phyloP scores from a whole-genome alignment of 2,888 invertebrate species.

The Plusia festucae region DNA sequence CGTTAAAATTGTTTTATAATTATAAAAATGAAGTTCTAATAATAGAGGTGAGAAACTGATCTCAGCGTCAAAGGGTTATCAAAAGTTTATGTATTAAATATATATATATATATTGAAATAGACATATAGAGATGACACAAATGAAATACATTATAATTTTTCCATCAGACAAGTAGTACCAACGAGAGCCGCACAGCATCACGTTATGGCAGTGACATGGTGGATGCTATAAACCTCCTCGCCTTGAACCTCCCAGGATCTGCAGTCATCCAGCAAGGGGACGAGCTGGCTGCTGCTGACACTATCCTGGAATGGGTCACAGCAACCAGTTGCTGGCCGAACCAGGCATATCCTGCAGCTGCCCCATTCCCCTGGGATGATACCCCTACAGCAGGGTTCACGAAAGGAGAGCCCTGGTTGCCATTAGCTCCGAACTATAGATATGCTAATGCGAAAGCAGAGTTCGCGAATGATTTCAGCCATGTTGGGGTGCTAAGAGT shows the following conservation, averaged over 20 bases:
- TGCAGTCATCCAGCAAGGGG: slow-evolving; percentile 94
- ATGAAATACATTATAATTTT: neutral
- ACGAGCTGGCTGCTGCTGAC: slow-evolving; percentile 91
- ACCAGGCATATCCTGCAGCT: slow-evolving; percentile 67
- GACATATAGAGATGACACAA: too few relatives aligned
- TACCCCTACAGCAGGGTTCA: slow-evolving; percentile 82
- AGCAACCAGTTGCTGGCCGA: slow-evolving; percentile 85
- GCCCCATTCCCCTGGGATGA: slow-evolving; percentile 85
- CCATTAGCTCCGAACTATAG: slow-evolving; percentile 91
- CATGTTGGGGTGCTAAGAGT: slow-evolving; percentile 80
- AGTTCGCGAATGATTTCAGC: slow-evolving; percentile 86
- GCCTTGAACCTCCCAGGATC: slow-evolving; percentile 93
- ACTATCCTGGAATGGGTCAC: slow-evolving; percentile 88
- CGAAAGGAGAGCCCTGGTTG: slow-evolving; percentile 91
- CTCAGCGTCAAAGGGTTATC: too few relatives aligned
- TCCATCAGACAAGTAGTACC: slow-evolving; percentile 74
- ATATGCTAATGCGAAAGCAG: slow-evolving; percentile 90
- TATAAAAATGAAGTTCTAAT: too few relatives aligned
- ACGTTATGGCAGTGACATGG: slow-evolving; percentile 91
- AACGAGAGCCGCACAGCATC: slow-evolving; percentile 83
- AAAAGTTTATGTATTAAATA: neutral
- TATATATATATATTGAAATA: too few relatives aligned
- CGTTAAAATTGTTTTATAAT: neutral
- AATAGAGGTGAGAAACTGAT: too few relatives aligned
- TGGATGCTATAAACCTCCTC: slow-evolving; percentile 92